A percentile compares a stretch with the other conserved stretches of the same genome.
Evolutionary conservation across 92 coral and sea anemone genomes (phyloP).

Genomic region (Palythoa heliodiscus): DNA sequence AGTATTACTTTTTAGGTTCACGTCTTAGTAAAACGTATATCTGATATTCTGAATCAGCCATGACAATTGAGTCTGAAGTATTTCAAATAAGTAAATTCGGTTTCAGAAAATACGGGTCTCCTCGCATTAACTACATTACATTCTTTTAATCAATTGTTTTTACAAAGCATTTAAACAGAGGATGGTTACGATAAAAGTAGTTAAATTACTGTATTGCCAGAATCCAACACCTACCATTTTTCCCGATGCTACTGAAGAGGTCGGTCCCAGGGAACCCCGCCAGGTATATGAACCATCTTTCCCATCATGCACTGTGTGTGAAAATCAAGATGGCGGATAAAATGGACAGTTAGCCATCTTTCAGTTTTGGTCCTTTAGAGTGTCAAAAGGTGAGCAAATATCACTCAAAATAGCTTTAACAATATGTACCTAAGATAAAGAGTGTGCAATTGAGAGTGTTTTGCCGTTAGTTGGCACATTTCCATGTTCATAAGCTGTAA

Average conservation of each 20-base stretch:
- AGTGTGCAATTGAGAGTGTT: no score
- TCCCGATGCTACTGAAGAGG: constrained; percentile 86
- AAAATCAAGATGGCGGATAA: constrained; percentile 66
- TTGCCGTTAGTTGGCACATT: no score
- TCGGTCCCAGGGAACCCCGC: constrained; percentile 60
- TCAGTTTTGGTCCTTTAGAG: neutral
- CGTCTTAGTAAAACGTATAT: constrained; percentile 6
- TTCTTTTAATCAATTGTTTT: constrained; percentile 7
- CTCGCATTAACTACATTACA: neutral
- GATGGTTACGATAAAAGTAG: constrained; percentile 64
- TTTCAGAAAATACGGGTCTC: constrained; percentile 4
- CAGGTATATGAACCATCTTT: constrained; percentile 33
- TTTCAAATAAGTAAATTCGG: neutral
- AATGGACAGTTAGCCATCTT: neutral
- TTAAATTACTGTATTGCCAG: constrained; percentile 24
- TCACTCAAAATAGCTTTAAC: no score
- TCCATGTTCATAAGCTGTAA: no score
- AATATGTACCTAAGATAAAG: no score
- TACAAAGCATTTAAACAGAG: neutral
- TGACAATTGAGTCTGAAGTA: neutral
- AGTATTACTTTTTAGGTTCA: neutral
- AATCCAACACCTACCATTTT: constrained; percentile 73
- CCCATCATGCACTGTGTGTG: constrained; percentile 66
- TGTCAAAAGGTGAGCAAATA: neutral
- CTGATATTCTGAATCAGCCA: neutral